phyloP scores from a whole-genome alignment of 2,888 invertebrate genomes.

The Dendrolimus houi region DNA sequence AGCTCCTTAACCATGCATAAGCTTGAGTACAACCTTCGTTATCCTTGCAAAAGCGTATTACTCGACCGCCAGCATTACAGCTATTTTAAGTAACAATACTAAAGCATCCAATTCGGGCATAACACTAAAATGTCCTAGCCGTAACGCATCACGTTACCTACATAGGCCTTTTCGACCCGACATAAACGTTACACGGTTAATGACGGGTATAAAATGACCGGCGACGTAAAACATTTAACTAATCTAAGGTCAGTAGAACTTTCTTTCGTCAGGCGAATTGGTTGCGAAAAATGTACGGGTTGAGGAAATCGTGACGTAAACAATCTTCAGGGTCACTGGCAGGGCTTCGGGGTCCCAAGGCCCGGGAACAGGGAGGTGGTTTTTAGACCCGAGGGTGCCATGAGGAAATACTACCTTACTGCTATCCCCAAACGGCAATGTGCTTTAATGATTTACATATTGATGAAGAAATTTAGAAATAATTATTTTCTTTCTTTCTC shows the following conservation, averaged over 20 bases:
- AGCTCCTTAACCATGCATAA: too few species aligned
- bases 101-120: not conserved
- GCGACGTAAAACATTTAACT: slow-evolving; percentile 59
- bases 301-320: not conserved
- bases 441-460: too few species aligned
- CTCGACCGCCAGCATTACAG: not conserved
- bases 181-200: slow-evolving; percentile 60
- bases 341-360: too few species aligned
- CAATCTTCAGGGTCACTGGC: not conserved
- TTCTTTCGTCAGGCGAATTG: slow-evolving; percentile 28
- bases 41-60: not conserved
- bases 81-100: not conserved
- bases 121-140: slow-evolving; percentile 4
- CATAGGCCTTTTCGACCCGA: slow-evolving; percentile 26
- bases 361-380: too few species aligned
- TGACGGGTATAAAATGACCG: slow-evolving; percentile 52
- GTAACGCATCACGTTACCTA: slow-evolving; percentile 7
- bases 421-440: too few species aligned
- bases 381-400: too few species aligned
- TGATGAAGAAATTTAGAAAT: too few species aligned
- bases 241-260: slow-evolving; percentile 46
- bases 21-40: not conserved
- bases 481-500: too few species aligned
- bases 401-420: too few species aligned
- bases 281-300: not conserved